Percentiles rank a stretch among this genome's conserved stretches.
Conservation (phyloP, 2,797 vertebrate species). For the Sebastes dallii region DNA sequence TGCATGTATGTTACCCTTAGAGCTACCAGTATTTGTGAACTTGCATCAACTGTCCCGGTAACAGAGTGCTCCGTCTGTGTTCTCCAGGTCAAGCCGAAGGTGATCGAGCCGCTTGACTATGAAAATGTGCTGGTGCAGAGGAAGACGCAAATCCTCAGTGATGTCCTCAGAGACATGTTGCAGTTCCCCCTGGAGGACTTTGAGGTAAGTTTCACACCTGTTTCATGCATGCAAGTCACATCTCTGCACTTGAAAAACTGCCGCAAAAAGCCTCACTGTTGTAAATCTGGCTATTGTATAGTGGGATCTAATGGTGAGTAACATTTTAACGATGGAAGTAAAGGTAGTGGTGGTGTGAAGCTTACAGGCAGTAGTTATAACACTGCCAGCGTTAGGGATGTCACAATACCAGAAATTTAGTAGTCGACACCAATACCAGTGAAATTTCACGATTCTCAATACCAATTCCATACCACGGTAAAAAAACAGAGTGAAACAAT, state of each 20-base stretch:
- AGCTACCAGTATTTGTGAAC: neutral
- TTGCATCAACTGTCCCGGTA: neutral
- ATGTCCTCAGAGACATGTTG: slow-evolving; percentile 95
- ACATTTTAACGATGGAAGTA: neutral
- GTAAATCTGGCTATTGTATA: neutral
- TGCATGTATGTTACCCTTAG: neutral
- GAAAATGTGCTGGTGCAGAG: slow-evolving; percentile 97
- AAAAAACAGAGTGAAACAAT: too few species aligned
- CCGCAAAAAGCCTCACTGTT: rapidly evolving
- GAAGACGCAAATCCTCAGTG: slow-evolving; percentile 97
- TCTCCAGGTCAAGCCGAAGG: slow-evolving; percentile 93
- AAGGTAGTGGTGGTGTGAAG: neutral
- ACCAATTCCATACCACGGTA: too few species aligned
- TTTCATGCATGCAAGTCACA: neutral
- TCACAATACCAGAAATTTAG: too few species aligned
- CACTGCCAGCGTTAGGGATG: neutral
- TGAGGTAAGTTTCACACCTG: slow-evolving; percentile 82
- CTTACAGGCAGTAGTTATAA: neutral
- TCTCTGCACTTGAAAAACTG: neutral
- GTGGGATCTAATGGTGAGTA: neutral
- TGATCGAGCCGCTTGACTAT: slow-evolving; percentile 97
- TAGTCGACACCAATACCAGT: too few species aligned
- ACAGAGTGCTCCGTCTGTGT: slow-evolving; percentile 4
- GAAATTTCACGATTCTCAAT: too few species aligned
- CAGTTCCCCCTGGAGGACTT: slow-evolving; percentile 98